A percentile compares a stretch with the other conserved stretches of the same genome.
Evolutionary conservation across 2,113 vertebrate species (phyloP).

Genomic region (Malurus alboscapulatus): DNA sequence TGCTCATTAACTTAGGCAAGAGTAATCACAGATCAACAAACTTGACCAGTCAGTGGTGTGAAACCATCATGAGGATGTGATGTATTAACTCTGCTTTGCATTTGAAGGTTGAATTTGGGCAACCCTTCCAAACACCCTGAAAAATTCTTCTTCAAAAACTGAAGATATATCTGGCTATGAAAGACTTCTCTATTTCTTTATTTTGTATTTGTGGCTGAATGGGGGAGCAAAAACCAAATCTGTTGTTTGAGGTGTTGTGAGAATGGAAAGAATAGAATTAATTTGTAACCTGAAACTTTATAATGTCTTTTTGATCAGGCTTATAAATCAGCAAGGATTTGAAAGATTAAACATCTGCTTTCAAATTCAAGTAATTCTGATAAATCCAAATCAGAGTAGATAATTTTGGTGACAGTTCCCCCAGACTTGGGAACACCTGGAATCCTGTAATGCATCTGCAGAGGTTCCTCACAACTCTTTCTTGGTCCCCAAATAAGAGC

Average conservation of each 20-base stretch:
- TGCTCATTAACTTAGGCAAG: neutral
- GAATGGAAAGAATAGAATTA: neutral
- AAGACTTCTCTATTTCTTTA: neutral
- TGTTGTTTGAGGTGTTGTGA: neutral
- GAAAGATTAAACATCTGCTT: neutral
- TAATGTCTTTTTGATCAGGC: neutral
- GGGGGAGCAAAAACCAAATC: neutral
- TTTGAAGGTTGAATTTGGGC: neutral
- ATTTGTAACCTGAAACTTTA: neutral
- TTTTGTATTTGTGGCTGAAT: neutral
- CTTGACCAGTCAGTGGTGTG: neutral
- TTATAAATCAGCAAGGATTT: neutral
- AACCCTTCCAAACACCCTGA: neutral
- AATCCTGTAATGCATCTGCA: neutral
- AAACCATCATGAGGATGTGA: neutral
- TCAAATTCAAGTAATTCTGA: neutral
- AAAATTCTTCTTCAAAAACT: neutral
- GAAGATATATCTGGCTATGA: neutral
- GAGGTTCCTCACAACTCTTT: neutral
- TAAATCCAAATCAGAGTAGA: neutral
- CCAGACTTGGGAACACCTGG: fast-evolving
- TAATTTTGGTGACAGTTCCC: neutral
- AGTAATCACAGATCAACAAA: neutral
- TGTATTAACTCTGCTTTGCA: neutral
- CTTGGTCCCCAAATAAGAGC: neutral